phyloP scores from a whole-genome alignment of 2,113 vertebrate genomes.

The Ctenodactylus gundi region DNA sequence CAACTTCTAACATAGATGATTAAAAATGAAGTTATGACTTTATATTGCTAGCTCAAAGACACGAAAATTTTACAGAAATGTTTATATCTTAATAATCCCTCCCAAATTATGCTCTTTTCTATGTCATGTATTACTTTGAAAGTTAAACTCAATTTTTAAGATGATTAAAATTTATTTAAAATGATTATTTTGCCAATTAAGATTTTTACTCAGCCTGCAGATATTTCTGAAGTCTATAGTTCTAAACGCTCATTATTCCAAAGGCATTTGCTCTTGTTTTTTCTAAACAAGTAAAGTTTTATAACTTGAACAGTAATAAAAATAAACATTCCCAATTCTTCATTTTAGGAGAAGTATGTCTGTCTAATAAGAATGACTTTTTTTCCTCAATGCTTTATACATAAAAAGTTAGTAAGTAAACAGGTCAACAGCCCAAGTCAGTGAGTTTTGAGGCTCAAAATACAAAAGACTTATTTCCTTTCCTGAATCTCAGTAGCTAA shows the following conservation, averaged over 20 bases:
- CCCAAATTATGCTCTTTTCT: neutral
- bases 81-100: neutral
- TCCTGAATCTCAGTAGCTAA: neutral
- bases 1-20: neutral
- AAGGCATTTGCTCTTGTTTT: neutral
- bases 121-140: neutral
- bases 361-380: neutral
- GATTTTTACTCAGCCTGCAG: neutral
- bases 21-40: neutral
- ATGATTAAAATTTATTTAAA: neutral
- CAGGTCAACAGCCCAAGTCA: neutral
- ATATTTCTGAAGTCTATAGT: neutral
- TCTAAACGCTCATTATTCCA: neutral
- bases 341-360: neutral
- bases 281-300: neutral
- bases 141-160: neutral
- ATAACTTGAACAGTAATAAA: neutral
- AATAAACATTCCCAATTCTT: neutral
- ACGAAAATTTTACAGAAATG: neutral
- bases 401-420: neutral
- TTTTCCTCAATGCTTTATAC: neutral
- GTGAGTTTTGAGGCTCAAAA: conserved; percentile 22
- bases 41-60: neutral
- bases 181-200: neutral
- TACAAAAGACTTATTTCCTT: neutral